Evolutionary conservation across 2,888 invertebrate genomes (phyloP).

Genomic region (Mycalesis mineus): DNA sequence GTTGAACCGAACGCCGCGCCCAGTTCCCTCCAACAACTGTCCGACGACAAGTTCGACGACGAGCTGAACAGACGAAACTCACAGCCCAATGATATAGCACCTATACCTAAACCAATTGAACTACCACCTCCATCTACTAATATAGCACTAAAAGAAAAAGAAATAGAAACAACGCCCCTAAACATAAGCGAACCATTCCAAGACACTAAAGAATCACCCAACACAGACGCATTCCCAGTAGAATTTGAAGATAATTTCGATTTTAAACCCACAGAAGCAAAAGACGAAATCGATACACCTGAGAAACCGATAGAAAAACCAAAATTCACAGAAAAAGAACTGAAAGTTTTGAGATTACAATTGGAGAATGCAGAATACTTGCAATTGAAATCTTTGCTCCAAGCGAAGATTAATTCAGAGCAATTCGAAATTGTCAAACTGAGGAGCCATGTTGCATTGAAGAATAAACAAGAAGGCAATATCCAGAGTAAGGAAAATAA

Average conservation of each 20-base stretch:
- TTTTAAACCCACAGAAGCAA: constrained; percentile 44
- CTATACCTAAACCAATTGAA: background rate
- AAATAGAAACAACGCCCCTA: constrained; percentile 26
- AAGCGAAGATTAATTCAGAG: constrained; percentile 84
- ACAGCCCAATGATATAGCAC: constrained; percentile 6
- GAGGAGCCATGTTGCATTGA: constrained; percentile 73
- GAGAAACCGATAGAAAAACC: constrained; percentile 60
- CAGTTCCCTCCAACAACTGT: constrained; percentile 36
- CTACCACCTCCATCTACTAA: constrained; percentile 10
- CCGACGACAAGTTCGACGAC: constrained; percentile 65
- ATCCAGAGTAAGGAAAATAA: constrained; percentile 45
- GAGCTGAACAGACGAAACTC: constrained; percentile 26
- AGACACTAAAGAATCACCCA: constrained; percentile 37
- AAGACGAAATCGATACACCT: constrained; percentile 42
- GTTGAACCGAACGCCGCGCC: constrained; percentile 63
- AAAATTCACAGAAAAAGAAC: constrained; percentile 77
- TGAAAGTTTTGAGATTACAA: constrained; percentile 78
- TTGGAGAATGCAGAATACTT: constrained; percentile 82
- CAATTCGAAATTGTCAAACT: constrained; percentile 84
- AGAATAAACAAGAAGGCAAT: constrained; percentile 65
- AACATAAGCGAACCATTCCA: constrained; percentile 29
- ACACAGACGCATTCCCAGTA: constrained; percentile 53
- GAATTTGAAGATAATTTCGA: constrained; percentile 57
- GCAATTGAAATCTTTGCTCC: constrained; percentile 82
- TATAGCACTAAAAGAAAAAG: constrained; percentile 12